These are phyloP conservation scores for Synanthedon myopaeformis DNA, from an alignment of 2,888 invertebrate species.

Conservation along the genomic window DNA sequence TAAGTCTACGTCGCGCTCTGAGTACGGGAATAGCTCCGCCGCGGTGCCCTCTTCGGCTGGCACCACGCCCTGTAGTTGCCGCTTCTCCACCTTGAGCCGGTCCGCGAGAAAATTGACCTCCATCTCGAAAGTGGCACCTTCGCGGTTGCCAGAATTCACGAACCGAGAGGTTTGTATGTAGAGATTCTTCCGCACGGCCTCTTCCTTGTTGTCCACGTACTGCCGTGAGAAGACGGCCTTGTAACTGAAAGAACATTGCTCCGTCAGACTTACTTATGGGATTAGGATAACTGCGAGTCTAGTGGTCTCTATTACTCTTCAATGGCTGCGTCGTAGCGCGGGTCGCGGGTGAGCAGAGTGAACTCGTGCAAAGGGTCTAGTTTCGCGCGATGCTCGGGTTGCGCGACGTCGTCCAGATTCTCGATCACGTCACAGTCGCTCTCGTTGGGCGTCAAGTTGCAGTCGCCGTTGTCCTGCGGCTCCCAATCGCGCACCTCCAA, in stretches of 20 bases:
- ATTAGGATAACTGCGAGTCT: background rate
- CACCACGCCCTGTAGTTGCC: slow-evolving; percentile 25
- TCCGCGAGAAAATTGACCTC: slow-evolving; percentile 37
- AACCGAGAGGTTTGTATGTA: slow-evolving; percentile 37
- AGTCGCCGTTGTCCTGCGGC: slow-evolving; percentile 4
- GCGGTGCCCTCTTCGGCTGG: slow-evolving; percentile 9
- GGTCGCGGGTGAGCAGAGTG: slow-evolving; percentile 32
- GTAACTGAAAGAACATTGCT: slow-evolving; percentile 21
- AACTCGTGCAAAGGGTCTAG: slow-evolving; percentile 54
- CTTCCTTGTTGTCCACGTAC: slow-evolving; percentile 37
- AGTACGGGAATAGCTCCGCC: slow-evolving; percentile 33
- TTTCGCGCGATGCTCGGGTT: slow-evolving; percentile 17
- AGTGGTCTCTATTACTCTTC: background rate
- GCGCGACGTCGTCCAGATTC: slow-evolving; percentile 17
- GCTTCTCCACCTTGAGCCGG: slow-evolving; percentile 33
- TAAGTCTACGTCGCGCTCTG: slow-evolving; percentile 17
- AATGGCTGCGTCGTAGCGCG: slow-evolving; percentile 21
- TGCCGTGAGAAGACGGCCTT: slow-evolving; percentile 23
- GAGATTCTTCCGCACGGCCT: slow-evolving; percentile 43
- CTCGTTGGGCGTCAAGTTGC: slow-evolving; percentile 22
- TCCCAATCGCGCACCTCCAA: slow-evolving; percentile 15
- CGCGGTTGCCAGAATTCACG: slow-evolving; percentile 39
- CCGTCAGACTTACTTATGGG: background rate
- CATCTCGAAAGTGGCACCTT: slow-evolving; percentile 37
- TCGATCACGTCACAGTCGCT: slow-evolving; percentile 26